A percentile compares a stretch with the other conserved stretches of the same genome.
These are phyloP conservation scores for Hypocryptadius cinnamomeus DNA, from an alignment of 2,113 vertebrate species.

Conservation along the genomic window DNA sequence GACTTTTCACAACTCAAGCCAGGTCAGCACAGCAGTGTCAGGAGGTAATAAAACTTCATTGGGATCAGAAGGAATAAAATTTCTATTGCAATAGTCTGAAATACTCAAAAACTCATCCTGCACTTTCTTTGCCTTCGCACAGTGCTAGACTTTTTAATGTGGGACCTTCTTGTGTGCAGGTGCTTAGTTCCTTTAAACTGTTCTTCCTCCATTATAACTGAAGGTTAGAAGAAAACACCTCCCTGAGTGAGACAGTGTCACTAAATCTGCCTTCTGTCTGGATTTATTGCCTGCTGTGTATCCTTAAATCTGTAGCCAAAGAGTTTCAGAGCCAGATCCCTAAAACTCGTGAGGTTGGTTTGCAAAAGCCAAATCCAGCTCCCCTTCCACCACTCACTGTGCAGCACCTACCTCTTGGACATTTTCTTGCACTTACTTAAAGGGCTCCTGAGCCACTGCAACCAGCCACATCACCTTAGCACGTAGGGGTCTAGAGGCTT, in stretches of 20 bases:
- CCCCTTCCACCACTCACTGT: background rate
- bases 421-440: background rate
- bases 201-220: background rate
- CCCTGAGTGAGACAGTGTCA: background rate
- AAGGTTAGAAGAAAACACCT: background rate
- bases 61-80: background rate
- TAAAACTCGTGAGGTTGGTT: background rate
- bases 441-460: background rate
- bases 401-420: background rate
- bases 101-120: background rate
- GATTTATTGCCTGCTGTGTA: background rate
- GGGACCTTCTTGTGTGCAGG: background rate
- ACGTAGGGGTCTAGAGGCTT: background rate
- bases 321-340: background rate
- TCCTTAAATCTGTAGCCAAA: background rate
- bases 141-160: background rate
- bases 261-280: background rate
- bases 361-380: background rate
- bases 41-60: background rate
- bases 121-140: background rate
- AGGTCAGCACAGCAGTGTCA: background rate
- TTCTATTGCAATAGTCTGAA: background rate
- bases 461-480: background rate
- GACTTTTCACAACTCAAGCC: background rate
- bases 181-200: background rate